A percentile compares a stretch with the other conserved stretches of the same genome.
Conservation (phyloP, 2,888 invertebrate species). For the Pyrocoelia pectoralis region DNA sequence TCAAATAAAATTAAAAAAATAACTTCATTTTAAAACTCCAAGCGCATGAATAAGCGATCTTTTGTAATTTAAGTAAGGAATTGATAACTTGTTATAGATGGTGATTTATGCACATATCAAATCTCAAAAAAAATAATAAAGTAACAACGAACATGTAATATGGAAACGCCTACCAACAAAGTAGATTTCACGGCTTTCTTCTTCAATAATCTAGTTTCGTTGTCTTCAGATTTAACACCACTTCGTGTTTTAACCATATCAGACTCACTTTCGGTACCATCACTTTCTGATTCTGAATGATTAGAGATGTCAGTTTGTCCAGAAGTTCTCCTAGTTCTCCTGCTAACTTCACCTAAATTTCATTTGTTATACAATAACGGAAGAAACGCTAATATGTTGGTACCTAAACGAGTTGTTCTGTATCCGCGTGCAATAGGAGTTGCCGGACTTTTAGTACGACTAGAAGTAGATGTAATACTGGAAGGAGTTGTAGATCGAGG, state of each 20-base stretch:
- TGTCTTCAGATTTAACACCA: conserved; percentile 52
- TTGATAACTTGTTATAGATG: no score
- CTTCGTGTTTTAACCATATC: conserved; percentile 53
- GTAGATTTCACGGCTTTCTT: conserved; percentile 39
- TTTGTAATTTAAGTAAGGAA: no score
- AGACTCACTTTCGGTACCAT: conserved; percentile 55
- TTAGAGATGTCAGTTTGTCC: conserved; percentile 67
- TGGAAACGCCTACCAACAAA: conserved; percentile 22
- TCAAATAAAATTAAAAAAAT: no score
- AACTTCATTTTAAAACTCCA: no score
- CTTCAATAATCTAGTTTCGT: conserved; percentile 43
- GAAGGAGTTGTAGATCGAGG: conserved; percentile 72
- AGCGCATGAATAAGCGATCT: no score
- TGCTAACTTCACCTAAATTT: conserved; percentile 44
- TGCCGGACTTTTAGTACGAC: conserved; percentile 71
- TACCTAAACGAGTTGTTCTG: conserved; percentile 56
- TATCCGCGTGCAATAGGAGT: conserved; percentile 63
- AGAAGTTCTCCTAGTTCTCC: conserved; percentile 64
- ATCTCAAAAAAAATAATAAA: no score
- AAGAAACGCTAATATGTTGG: no score
- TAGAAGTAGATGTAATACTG: conserved; percentile 69
- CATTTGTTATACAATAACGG: no score
- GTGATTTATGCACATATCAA: no score
- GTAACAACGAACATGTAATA: background rate
- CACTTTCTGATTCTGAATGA: conserved; percentile 67